Evolutionary conservation across 2,797 vertebrate species (phyloP).

Genomic region (Oreochromis mossambicus): DNA sequence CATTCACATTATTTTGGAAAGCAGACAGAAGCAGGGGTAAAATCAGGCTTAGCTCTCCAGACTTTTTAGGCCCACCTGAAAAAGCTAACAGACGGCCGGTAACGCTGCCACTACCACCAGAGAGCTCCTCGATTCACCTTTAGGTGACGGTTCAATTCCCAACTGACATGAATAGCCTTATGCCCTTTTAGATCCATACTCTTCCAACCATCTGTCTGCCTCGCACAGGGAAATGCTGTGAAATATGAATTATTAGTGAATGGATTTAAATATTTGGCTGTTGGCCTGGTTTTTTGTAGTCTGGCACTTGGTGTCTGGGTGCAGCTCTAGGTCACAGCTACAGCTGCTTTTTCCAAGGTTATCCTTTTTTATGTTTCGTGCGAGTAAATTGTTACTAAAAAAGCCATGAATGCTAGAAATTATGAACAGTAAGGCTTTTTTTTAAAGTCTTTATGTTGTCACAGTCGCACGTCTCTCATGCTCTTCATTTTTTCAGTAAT

Average conservation of each 20-base stretch:
- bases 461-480: neutral
- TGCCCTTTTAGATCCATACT: neutral
- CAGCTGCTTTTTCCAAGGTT: constrained; percentile 3
- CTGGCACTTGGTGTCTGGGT: neutral
- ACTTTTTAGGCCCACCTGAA: neutral
- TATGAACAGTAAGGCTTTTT: accelerated
- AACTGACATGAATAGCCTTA: neutral
- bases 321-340: neutral
- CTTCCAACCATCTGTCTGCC: constrained; percentile 39
- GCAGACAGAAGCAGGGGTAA: neutral
- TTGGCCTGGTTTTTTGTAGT: neutral
- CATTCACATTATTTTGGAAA: neutral
- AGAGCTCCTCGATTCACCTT: constrained; percentile 28
- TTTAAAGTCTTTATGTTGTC: neutral
- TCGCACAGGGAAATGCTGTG: neutral
- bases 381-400: neutral
- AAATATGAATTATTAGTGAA: constrained; percentile 10
- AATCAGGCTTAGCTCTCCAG: neutral
- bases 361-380: neutral
- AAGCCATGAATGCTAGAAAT: neutral
- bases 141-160: constrained; percentile 47
- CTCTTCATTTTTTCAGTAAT: neutral
- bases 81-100: constrained; percentile 28
- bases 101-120: neutral
- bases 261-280: constrained; percentile 34